These are phyloP conservation scores for Sinocyclocheilus grahami DNA, from an alignment of 2,113 vertebrate genomes.

Conservation along the genomic window DNA sequence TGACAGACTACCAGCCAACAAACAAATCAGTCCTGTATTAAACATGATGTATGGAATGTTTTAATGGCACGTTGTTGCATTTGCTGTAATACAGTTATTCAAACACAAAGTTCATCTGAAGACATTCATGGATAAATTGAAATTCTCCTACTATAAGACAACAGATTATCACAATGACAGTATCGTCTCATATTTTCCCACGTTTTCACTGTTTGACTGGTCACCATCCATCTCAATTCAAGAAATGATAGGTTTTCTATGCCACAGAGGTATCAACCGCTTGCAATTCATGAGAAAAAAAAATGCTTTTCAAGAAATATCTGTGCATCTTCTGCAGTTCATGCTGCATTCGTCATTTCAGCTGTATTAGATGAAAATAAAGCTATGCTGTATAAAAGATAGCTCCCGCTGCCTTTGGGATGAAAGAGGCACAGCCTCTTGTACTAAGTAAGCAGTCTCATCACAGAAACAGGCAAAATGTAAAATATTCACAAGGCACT, in stretches of 20 bases:
- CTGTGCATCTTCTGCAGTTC: too few species aligned
- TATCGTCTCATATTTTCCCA: not conserved
- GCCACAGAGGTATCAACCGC: not conserved
- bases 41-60: slow-evolving; percentile 51
- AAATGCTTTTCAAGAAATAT: too few species aligned
- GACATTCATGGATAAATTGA: slow-evolving; percentile 35
- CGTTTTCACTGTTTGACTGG: not conserved
- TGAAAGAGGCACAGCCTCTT: too few species aligned
- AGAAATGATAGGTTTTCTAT: not conserved
- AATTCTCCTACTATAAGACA: not conserved
- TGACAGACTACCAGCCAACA: not conserved
- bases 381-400: too few species aligned
- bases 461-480: too few species aligned
- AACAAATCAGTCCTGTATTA: slow-evolving; percentile 32
- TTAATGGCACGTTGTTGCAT: slow-evolving; percentile 61
- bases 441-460: too few species aligned
- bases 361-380: too few species aligned
- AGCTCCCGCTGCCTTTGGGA: too few species aligned
- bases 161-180: not conserved
- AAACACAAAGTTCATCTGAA: slow-evolving; percentile 45
- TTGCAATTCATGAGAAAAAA: not conserved
- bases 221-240: slow-evolving; percentile 1
- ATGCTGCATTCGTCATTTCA: too few species aligned
- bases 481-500: too few species aligned
- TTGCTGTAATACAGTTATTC: slow-evolving; percentile 50